Conservation (phyloP, 2,888 invertebrate genomes). For the Apodemia duryi region DNA sequence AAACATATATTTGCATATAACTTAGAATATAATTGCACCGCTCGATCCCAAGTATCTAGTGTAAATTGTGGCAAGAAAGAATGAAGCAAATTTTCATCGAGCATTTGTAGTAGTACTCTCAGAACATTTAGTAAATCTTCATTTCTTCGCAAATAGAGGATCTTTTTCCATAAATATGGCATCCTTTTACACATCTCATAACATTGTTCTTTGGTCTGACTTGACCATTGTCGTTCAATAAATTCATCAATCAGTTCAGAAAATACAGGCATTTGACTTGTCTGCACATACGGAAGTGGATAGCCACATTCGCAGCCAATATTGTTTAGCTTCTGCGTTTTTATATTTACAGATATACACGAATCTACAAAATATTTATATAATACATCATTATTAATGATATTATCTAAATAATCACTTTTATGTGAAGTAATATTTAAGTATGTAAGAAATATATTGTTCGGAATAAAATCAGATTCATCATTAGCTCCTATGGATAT, state of each 20-base stretch:
- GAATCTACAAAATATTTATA: slow-evolving; percentile 77
- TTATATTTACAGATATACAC: slow-evolving; percentile 77
- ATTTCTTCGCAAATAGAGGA: slow-evolving; percentile 68
- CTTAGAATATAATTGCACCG: slow-evolving; percentile 75
- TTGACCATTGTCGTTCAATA: slow-evolving; percentile 70
- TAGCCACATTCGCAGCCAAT: slow-evolving; percentile 80
- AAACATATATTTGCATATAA: slow-evolving; percentile 80
- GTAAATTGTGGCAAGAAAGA: slow-evolving; percentile 76
- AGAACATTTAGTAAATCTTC: slow-evolving; percentile 74
- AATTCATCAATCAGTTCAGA: slow-evolving; percentile 78
- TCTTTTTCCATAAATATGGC: slow-evolving; percentile 82
- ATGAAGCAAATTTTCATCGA: slow-evolving; percentile 77
- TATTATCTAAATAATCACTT: slow-evolving; percentile 46
- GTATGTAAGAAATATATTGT: slow-evolving; percentile 64
- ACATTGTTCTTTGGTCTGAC: slow-evolving; percentile 61
- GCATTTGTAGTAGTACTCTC: slow-evolving; percentile 80
- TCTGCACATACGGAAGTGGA: slow-evolving; percentile 73
- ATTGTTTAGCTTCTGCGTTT: slow-evolving; percentile 56
- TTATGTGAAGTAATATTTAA: slow-evolving; percentile 48
- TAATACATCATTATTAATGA: slow-evolving; percentile 59
- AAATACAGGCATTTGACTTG: slow-evolving; percentile 64
- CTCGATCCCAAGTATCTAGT: slow-evolving; percentile 79
- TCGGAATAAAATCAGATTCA: slow-evolving; percentile 62
- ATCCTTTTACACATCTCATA: slow-evolving; percentile 77
- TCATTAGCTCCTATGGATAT: slow-evolving; percentile 54